phyloP scores from a whole-genome alignment of 2,113 vertebrate species.

The Gymnarchus niloticus region DNA sequence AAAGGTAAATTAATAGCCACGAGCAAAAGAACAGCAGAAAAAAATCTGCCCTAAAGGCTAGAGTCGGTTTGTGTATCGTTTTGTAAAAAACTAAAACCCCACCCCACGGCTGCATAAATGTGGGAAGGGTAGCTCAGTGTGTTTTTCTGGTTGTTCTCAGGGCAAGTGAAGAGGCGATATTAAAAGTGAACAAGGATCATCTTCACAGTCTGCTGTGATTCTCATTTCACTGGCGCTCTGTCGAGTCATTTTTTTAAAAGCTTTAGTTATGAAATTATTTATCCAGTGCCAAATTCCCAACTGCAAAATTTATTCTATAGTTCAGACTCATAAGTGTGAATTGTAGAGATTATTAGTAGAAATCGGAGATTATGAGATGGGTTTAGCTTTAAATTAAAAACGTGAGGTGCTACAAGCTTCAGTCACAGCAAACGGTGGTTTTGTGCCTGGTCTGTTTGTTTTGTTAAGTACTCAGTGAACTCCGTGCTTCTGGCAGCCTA shows the following conservation, averaged over 20 bases:
- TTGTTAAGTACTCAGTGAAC: background rate
- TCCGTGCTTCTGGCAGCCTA: background rate
- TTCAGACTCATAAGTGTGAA: slow-evolving; percentile 24
- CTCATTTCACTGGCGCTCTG: no score
- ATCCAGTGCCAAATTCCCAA: slow-evolving; percentile 35
- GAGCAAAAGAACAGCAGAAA: background rate
- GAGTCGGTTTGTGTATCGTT: background rate
- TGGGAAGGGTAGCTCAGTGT: no score
- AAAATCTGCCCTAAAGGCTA: background rate
- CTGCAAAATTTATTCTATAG: slow-evolving; percentile 49
- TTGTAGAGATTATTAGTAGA: background rate
- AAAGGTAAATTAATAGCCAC: background rate
- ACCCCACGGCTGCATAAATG: slow-evolving; percentile 46
- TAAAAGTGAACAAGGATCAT: no score
- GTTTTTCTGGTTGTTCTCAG: no score
- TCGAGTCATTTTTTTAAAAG: no score
- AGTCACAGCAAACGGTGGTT: background rate
- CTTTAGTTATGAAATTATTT: no score
- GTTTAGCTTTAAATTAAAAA: background rate
- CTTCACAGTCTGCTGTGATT: no score
- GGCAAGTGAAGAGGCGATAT: no score
- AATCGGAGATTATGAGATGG: background rate
- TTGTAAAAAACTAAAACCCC: slow-evolving; percentile 54
- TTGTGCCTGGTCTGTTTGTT: background rate
- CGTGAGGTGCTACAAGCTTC: background rate